A percentile compares a stretch with the other conserved stretches of the same genome.
Conservation (phyloP, 2,113 vertebrate species). For the Lipotes vexillifer region DNA sequence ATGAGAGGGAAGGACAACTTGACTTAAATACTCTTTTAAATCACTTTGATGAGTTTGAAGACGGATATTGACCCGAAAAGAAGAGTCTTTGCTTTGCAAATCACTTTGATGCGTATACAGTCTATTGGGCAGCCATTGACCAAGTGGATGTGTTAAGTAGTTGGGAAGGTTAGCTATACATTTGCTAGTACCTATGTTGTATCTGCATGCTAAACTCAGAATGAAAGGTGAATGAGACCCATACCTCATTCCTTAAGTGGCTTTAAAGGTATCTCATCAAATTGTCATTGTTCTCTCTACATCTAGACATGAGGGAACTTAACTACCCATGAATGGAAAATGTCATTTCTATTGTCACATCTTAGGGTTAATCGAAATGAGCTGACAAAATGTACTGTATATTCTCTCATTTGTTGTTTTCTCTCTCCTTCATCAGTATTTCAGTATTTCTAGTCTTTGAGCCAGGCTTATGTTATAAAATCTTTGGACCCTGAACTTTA, state of each 20-base stretch:
- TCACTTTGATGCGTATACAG: not conserved
- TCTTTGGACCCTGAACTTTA: not conserved
- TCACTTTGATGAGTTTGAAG: conserved; percentile 48
- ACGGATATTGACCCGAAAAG: not conserved
- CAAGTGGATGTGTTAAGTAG: not conserved
- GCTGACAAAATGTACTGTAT: not conserved
- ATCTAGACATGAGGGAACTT: not conserved
- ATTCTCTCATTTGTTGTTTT: not conserved
- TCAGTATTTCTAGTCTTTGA: not conserved
- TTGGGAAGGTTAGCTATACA: not conserved
- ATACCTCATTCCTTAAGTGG: not conserved
- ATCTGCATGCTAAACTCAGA: not conserved
- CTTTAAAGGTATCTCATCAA: not conserved
- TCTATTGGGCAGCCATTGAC: not conserved
- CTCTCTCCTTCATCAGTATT: not conserved
- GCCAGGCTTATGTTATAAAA: not conserved
- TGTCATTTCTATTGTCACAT: not conserved
- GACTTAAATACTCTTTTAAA: conserved; percentile 47
- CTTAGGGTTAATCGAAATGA: not conserved
- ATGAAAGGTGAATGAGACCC: not conserved
- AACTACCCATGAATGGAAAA: not conserved
- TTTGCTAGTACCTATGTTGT: not conserved
- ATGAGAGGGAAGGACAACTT: conserved; percentile 37
- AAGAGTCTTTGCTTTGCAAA: conserved; percentile 7
- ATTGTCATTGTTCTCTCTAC: not conserved